Conservation (phyloP, 2,797 vertebrate genomes). For the Scarus forsteni region DNA sequence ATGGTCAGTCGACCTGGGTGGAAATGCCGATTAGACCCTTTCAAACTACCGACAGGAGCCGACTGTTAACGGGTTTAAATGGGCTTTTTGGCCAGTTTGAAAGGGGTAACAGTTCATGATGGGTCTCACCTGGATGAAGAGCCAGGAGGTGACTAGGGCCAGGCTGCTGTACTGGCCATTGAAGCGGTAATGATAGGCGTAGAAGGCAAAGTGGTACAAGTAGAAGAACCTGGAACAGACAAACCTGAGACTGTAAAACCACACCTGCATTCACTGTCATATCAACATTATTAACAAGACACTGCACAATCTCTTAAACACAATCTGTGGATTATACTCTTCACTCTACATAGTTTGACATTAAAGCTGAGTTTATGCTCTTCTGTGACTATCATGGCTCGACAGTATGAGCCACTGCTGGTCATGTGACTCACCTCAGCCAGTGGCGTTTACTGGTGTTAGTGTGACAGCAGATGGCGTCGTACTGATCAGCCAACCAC, state of each 20-base stretch:
- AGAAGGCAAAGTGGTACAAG: slow-evolving; percentile 98
- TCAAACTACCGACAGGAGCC: no score
- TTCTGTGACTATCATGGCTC: not conserved
- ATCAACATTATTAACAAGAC: no score
- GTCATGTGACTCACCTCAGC: slow-evolving; percentile 87
- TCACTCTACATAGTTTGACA: no score
- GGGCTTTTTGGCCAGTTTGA: no score
- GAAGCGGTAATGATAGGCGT: slow-evolving; percentile 98
- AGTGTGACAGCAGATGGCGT: slow-evolving; percentile 98
- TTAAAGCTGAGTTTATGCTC: not conserved
- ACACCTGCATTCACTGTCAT: not conserved
- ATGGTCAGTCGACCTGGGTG: no score
- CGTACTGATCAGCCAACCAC: slow-evolving; percentile 97
- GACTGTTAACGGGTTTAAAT: no score
- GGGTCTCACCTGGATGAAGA: slow-evolving; percentile 95
- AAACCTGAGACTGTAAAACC: not conserved
- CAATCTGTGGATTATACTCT: no score
- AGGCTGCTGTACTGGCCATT: slow-evolving; percentile 98
- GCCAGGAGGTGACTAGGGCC: slow-evolving; percentile 97
- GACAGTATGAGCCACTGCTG: not conserved
- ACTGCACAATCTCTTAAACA: no score
- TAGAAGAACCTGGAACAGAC: slow-evolving; percentile 82
- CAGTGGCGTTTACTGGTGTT: slow-evolving; percentile 98
- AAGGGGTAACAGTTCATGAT: no score
- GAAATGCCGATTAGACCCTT: no score